A percentile compares a stretch with the other conserved stretches of the same genome.
Evolutionary conservation across 2,113 vertebrate genomes (phyloP).

Genomic region (Colius striatus): DNA sequence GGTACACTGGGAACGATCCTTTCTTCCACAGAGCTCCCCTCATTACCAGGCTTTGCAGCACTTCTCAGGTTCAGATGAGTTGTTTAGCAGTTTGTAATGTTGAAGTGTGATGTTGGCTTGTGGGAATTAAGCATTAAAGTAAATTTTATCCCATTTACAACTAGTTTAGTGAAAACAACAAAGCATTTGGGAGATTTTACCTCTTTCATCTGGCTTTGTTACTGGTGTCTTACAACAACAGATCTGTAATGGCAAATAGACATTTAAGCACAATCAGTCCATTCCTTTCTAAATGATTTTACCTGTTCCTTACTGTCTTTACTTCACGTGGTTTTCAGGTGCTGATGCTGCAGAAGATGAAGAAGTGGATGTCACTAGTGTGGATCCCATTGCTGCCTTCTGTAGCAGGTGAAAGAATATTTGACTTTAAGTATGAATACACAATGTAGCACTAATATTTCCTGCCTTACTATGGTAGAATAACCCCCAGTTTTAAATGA

Average conservation of each 20-base stretch:
- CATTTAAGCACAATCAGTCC: too few species aligned
- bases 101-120: too few species aligned
- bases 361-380: constrained; percentile 95
- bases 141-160: neutral
- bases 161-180: neutral
- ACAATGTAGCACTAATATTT: too few species aligned
- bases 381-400: constrained; percentile 96
- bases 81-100: neutral
- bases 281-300: neutral
- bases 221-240: neutral
- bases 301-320: neutral
- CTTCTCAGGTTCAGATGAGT: fast-evolving
- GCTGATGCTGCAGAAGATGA: constrained; percentile 96
- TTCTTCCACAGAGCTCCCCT: neutral
- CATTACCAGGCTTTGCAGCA: neutral
- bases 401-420: constrained; percentile 87
- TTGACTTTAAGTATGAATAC: neutral
- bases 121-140: neutral
- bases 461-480: neutral
- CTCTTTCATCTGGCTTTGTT: neutral
- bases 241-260: neutral
- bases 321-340: constrained; percentile 73
- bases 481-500: neutral
- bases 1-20: too few species aligned
- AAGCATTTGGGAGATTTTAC: neutral